Evolutionary conservation across 1,140 invertebrate species (phyloP).

Genomic region (honey bee (Apis mellifera)): DNA sequence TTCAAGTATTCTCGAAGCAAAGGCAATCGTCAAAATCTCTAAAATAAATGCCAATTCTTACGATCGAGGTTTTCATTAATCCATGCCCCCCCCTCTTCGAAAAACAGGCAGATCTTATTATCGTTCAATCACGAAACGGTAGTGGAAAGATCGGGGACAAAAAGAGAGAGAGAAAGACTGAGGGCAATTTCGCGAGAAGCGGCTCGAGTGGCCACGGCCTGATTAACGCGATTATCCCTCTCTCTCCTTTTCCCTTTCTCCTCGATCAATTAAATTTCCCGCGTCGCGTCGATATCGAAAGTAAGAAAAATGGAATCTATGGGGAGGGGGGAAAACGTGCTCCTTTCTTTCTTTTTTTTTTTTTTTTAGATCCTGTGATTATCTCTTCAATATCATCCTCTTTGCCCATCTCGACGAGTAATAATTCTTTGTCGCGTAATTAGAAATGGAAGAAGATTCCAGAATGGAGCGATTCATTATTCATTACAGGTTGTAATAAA

Average conservation of each 20-base stretch:
- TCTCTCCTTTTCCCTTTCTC: background rate
- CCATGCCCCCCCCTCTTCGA: too few species aligned
- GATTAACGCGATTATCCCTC: constrained; percentile 14
- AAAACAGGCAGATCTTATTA: background rate
- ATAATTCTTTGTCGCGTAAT: too few species aligned
- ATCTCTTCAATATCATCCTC: background rate
- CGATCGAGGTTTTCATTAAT: too few species aligned
- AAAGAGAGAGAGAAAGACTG: background rate
- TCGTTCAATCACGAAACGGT: constrained; percentile 4
- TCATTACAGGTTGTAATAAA: too few species aligned
- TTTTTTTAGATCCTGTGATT: too few species aligned
- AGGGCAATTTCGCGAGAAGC: constrained; percentile 11
- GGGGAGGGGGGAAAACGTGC: background rate
- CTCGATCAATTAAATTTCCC: background rate
- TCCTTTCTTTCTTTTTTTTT: background rate
- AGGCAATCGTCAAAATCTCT: too few species aligned
- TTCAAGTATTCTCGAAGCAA: too few species aligned
- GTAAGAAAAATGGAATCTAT: too few species aligned
- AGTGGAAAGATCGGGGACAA: background rate
- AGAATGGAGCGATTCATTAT: too few species aligned
- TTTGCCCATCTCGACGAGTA: too few species aligned
- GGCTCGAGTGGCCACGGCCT: background rate
- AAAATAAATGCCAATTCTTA: too few species aligned
- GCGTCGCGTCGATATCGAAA: background rate
- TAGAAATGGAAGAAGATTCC: too few species aligned